phyloP scores from a whole-genome alignment of 2,797 vertebrate species.

The Xenentodon cancila region DNA sequence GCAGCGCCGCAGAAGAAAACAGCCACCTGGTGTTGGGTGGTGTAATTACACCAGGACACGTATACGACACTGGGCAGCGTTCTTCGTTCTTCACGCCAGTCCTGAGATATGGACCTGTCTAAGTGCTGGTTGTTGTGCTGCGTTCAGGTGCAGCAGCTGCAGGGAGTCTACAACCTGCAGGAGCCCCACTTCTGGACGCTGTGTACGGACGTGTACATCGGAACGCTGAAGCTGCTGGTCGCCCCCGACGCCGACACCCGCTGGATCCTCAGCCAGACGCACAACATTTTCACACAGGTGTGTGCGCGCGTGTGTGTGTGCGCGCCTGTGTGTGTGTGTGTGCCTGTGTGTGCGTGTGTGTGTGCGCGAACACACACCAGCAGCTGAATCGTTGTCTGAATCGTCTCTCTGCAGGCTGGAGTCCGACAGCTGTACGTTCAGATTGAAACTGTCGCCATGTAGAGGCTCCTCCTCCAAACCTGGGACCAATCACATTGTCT shows the following conservation, averaged over 20 bases:
- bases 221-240: constrained; percentile 93
- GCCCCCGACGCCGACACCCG: constrained; percentile 94
- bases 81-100: too few relatives aligned
- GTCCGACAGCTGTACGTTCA: constrained; percentile 96
- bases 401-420: constrained; percentile 82
- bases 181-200: constrained; percentile 99
- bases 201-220: constrained; percentile 94
- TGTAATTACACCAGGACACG: too few relatives aligned
- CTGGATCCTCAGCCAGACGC: constrained; percentile 97
- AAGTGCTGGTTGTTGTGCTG: too few relatives aligned
- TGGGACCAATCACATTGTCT: constrained; percentile 86
- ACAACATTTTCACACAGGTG: constrained; percentile 98
- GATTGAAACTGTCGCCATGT: constrained; percentile 93
- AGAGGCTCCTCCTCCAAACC: constrained; percentile 67
- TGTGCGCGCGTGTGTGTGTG: neutral
- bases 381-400: too few relatives aligned
- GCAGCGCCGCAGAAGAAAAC: too few relatives aligned
- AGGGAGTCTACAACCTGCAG: constrained; percentile 95
- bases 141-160: constrained; percentile 92
- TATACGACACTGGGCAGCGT: too few relatives aligned
- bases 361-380: too few relatives aligned
- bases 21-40: too few relatives aligned
- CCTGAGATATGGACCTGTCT: too few relatives aligned
- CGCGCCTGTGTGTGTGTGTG: too few relatives aligned
- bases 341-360: too few relatives aligned